Evolutionary conservation across 2,113 vertebrate genomes (phyloP), one percentile per base, ranked within the genome.

Genomic region (Thomomys bottae): DNA sequence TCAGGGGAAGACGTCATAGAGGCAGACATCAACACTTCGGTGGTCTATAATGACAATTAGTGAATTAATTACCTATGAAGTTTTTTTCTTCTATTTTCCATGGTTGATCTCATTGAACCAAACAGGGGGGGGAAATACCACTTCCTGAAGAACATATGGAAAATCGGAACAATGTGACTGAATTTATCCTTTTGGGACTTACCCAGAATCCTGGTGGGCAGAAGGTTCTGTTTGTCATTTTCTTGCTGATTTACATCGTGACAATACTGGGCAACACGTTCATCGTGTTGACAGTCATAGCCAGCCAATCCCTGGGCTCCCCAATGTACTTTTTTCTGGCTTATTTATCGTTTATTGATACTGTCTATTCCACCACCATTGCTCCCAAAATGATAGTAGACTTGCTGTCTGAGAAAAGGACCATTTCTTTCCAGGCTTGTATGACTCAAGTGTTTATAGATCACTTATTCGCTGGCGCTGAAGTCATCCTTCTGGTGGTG

Each of bases 401-500:
- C 64, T 64, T 95, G 54, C 71, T 95, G 1, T 30, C 59, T 75
- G 75, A 92, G 57, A 83, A 82, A 67, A 96, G 93, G 49, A 95
- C 66, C 23, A 95, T 96, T 63, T 94, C 94, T 30, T 96, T 94
- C 61, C 75, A 32, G 3, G 91, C 59, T n/a, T 96, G 92, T 5
- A 76, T 96, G 73, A 61, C 67, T 32, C 88, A 92, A 24, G 24
- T 95, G 23, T 94, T 94, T 45, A 11, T 90, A 7, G 75, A 83
- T 21, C 92, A 94, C 36, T 87, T 95, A 7, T 75, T 94, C 80
- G 92, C 42, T 54, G 81, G 86, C 38, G 57, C 93, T 28, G 80
- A 97, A 63, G 82, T 95, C 34, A 88, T 96, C 57, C 82, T 97
- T 28, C 80, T 96, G 68, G 79, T 93, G 36, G 79, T 78, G 34